Base-by-base conservation (phyloP, 2,888 invertebrate species). In the Drosophila anomalata region DNA sequence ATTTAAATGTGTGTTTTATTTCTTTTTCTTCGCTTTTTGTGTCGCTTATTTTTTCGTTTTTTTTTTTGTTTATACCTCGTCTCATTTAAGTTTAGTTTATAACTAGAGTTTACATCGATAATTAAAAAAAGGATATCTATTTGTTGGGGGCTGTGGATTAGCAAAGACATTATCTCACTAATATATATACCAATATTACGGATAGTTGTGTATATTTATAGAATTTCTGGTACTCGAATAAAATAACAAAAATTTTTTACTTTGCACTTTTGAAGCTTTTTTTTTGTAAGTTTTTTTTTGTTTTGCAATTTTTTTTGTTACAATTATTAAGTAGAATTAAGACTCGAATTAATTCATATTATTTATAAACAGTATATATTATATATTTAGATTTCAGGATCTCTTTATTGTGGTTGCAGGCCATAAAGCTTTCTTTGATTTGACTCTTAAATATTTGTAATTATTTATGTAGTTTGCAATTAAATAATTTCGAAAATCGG, bases 21-120 rank as follows among this genome's bases (percentile, higher is more conserved):
- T 42, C 54, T 65, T 72, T 70, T 41, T 56, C 52, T 44, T 66
- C 51, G 59, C 48, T 62, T 63, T 74, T 51, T 54, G 26, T 60
- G 48, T 56, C 54, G 73, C 62, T 75, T 14, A 14, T 65, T 36
- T 61, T 48, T 31, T 48, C 59, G 33, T 9, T 61, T 65, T 42
- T 68, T 53, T 57, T 47, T 44, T 46, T 51, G 46, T 48, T 77
- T 62, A 59, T 47, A 29, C 79, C 65, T 70, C 36, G 56, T 56
- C 58, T 52, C 53, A 56, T 59, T 85, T 82, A 70, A 75, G 61
- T 59, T 58, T 79, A 83, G 59, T 73, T 77, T 78, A 78, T 73
- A 83, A 68, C 82, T 85, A 83, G 72, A 75, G 66, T 76, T 83
- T 78, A 89, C 87, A 87, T 82, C 78, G 75, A 89, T 80, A 88